Percentiles rank a stretch among this genome's conserved stretches.
Evolutionary conservation across 35 echinoderm and acorn worm species (phyloP).

Genomic region (Anneissia japonica): DNA sequence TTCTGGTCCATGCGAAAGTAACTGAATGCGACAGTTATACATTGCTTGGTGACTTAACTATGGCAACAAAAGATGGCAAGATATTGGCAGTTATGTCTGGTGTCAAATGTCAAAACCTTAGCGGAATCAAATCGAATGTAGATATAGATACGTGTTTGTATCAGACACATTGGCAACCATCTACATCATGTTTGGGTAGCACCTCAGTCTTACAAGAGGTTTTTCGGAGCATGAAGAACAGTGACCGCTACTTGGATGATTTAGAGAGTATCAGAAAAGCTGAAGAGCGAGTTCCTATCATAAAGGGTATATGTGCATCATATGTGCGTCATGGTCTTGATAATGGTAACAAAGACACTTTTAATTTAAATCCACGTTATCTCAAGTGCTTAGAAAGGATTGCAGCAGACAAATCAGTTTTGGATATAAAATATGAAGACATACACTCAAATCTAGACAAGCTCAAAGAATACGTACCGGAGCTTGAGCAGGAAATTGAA

Average conservation of each 20-base stretch:
- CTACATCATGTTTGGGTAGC: slow-evolving; percentile 26
- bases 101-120: slow-evolving; percentile 29
- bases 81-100: slow-evolving; percentile 45
- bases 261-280: slow-evolving; percentile 56
- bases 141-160: slow-evolving; percentile 53
- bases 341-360: slow-evolving; percentile 20
- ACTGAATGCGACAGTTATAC: slow-evolving; percentile 47
- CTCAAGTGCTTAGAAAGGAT: slow-evolving; percentile 10
- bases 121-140: background rate
- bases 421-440: slow-evolving; percentile 45
- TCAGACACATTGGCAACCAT: slow-evolving; percentile 45
- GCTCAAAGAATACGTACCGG: slow-evolving; percentile 51
- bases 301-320: slow-evolving; percentile 58
- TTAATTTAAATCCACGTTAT: slow-evolving; percentile 15
- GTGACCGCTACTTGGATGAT: slow-evolving; percentile 17
- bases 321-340: slow-evolving; percentile 74
- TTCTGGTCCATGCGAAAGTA: slow-evolving; percentile 48
- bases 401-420: slow-evolving; percentile 3
- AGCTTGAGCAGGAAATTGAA: slow-evolving; percentile 55
- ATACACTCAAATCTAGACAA: slow-evolving; percentile 56
- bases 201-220: slow-evolving; percentile 51
- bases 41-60: slow-evolving; percentile 38
- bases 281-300: slow-evolving; percentile 47
- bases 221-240: slow-evolving; percentile 47
- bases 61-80: slow-evolving; percentile 26